Conservation (phyloP, 1,140 invertebrate genomes). For the Lordiphosa mommai region DNA sequence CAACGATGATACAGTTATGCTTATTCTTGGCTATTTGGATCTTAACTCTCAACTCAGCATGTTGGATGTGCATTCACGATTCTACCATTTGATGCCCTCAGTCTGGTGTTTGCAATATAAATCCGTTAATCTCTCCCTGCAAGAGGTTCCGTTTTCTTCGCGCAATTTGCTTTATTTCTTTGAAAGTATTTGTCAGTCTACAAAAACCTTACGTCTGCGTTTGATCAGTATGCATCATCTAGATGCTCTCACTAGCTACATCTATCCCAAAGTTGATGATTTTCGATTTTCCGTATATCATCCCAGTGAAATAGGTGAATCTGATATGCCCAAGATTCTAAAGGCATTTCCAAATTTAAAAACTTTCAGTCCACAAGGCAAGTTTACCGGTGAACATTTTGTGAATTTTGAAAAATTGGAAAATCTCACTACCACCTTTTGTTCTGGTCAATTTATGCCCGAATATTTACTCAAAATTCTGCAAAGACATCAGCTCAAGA, state of each 20-base stretch:
- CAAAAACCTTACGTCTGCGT: slow-evolving; percentile 13
- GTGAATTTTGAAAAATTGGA: slow-evolving; percentile 17
- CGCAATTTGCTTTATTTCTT: slow-evolving; percentile 27
- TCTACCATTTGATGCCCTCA: slow-evolving; percentile 21
- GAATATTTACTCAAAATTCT: slow-evolving; percentile 24
- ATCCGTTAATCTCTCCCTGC: slow-evolving; percentile 16
- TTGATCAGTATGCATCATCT: slow-evolving; percentile 12
- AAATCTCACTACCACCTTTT: slow-evolving; percentile 34
- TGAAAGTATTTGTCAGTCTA: slow-evolving; percentile 10
- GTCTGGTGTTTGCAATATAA: slow-evolving; percentile 30
- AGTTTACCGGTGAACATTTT: slow-evolving; percentile 39
- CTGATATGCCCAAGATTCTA: slow-evolving; percentile 22
- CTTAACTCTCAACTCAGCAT: slow-evolving; percentile 23
- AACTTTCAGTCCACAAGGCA: slow-evolving; percentile 46
- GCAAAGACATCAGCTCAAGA: slow-evolving; percentile 14
- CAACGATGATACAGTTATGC: slow-evolving; percentile 33
- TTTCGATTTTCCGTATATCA: slow-evolving; percentile 31
- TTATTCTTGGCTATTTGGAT: slow-evolving; percentile 34
- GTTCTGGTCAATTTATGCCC: slow-evolving; percentile 1
- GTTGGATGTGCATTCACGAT: slow-evolving; percentile 23
- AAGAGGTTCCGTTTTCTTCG: slow-evolving; percentile 2
- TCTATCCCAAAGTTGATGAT: slow-evolving; percentile 31
- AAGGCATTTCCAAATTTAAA: slow-evolving; percentile 41
- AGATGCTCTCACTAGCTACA: slow-evolving; percentile 5
- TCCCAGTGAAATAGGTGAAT: slow-evolving; percentile 8